These are phyloP conservation scores for Lasioglossum leucozonium DNA, from an alignment of 2,888 invertebrate species.

Conservation along the genomic window DNA sequence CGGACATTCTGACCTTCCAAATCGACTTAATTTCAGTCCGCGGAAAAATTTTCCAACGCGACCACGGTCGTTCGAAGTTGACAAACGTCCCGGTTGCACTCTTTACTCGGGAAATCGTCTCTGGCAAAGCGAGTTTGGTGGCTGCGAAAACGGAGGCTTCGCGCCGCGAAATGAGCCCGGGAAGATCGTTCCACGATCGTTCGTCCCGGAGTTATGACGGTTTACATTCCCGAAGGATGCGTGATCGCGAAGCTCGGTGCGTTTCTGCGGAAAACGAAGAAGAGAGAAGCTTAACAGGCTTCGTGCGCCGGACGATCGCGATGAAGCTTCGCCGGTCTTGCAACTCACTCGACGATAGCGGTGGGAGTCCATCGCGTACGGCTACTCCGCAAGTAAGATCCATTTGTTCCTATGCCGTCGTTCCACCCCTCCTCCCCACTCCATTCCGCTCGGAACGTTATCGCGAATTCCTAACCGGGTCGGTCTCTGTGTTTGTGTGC, in stretches of 20 bases:
- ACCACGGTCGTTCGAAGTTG: background rate
- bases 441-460: conserved; percentile 44
- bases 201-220: background rate
- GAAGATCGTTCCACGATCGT: background rate
- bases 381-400: conserved; percentile 53
- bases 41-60: background rate
- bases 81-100: too few relatives aligned
- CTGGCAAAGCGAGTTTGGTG: too few relatives aligned
- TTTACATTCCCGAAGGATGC: too few relatives aligned
- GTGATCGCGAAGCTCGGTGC: background rate
- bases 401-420: conserved; percentile 62
- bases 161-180: background rate
- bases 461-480: conserved; percentile 44
- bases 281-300: conserved; percentile 14
- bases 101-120: too few relatives aligned
- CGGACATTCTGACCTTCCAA: background rate
- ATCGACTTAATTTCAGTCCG: rapidly evolving
- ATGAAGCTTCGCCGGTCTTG: conserved; percentile 61
- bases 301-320: conserved; percentile 56
- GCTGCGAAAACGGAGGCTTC: background rate
- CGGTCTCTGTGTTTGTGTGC: background rate
- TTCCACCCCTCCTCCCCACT: conserved; percentile 47
- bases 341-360: conserved; percentile 61
- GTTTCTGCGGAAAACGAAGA: conserved; percentile 15
- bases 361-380: conserved; percentile 39